phyloP scores from a whole-genome alignment of 2,888 invertebrate species.

The Epirrhoe tristata region DNA sequence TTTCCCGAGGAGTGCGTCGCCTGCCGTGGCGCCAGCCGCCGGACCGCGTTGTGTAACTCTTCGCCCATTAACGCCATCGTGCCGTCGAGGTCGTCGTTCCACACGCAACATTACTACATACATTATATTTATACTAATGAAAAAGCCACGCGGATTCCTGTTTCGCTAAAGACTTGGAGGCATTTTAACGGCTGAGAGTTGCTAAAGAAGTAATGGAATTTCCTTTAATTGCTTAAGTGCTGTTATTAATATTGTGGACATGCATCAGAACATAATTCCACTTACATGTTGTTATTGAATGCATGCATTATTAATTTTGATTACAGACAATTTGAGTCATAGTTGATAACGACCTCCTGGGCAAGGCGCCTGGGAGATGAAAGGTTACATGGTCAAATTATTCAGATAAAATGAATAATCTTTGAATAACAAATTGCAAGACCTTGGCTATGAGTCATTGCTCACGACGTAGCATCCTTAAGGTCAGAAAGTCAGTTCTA shows the following conservation, averaged over 20 bases:
- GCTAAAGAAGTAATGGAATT: slow-evolving; percentile 35
- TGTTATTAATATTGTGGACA: slow-evolving; percentile 31
- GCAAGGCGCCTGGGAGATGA: slow-evolving; percentile 1
- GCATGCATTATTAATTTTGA: slow-evolving; percentile 29
- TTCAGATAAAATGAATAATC: slow-evolving; percentile 14
- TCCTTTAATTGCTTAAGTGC: slow-evolving; percentile 31
- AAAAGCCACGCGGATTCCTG: slow-evolving; percentile 52
- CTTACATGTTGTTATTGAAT: slow-evolving; percentile 24
- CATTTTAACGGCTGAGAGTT: slow-evolving; percentile 32
- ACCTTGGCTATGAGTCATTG: slow-evolving; percentile 34
- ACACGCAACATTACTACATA: slow-evolving; percentile 57
- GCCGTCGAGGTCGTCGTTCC: slow-evolving; percentile 78
- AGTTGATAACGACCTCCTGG: slow-evolving; percentile 4
- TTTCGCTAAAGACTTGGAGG: slow-evolving; percentile 40
- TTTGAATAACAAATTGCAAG: slow-evolving; percentile 17
- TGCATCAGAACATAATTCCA: slow-evolving; percentile 25
- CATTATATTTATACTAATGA: slow-evolving; percentile 47
- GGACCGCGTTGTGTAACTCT: slow-evolving; percentile 82
- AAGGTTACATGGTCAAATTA: slow-evolving; percentile 10
- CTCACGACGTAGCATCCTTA: slow-evolving; percentile 32
- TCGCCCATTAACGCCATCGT: slow-evolving; percentile 67
- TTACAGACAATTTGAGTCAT: slow-evolving; percentile 16
- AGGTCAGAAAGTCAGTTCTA: slow-evolving; percentile 32
- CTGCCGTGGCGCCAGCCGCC: slow-evolving; percentile 43
- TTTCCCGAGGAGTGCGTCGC: slow-evolving; percentile 70